Evolutionary conservation across 2,797 vertebrate species (phyloP), one percentile per base, ranked within the genome.

Genomic region (Lepidocolaptes lacrymiger): DNA sequence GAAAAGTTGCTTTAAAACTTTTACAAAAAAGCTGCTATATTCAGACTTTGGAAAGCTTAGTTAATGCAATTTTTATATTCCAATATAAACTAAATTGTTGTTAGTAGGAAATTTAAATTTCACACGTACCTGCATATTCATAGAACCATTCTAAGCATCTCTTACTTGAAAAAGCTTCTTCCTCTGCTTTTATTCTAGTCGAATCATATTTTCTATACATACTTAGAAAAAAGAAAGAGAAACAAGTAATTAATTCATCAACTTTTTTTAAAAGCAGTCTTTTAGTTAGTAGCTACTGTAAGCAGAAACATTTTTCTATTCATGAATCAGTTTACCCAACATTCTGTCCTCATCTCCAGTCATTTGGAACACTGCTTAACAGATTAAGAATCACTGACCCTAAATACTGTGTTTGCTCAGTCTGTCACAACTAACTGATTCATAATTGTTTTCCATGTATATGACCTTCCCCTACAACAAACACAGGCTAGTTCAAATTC

Each of bases 121-220:
- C 44, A 96, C 88, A 30, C 96, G 93, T 97, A 99, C 99, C 99
- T 98, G 99, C 99, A 64, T 99, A 99, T 97, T 99, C 99, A 95
- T 99, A 99, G 97, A 99, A 99, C 99, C 99, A 99, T 95, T 99
- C 99, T 97, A 99, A 98, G 97, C 99, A 99, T 91, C 99, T 98
- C 97, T 99, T 99, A 98, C 98, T 99, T 87, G 99, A 99, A 98
- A 99, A 99, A n/a, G 98, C 98, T 95, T 99, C 99, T 93, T 99
- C 98, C 85, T 98, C 99, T 93, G 99, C 98, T 56, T 99, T 99
- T 97, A 99, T 99, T 97, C 99, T 99, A 92, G 98, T 96, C 0
- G 99, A 98, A 95, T 99, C 99, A 1, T 99, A 99, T 98, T 99
- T 99, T 98, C 99, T 99, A 97, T 99, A 99, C 98, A 99, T 98